Evolutionary conservation across 2,113 vertebrate species (phyloP).

Genomic region (Perca fluviatilis): DNA sequence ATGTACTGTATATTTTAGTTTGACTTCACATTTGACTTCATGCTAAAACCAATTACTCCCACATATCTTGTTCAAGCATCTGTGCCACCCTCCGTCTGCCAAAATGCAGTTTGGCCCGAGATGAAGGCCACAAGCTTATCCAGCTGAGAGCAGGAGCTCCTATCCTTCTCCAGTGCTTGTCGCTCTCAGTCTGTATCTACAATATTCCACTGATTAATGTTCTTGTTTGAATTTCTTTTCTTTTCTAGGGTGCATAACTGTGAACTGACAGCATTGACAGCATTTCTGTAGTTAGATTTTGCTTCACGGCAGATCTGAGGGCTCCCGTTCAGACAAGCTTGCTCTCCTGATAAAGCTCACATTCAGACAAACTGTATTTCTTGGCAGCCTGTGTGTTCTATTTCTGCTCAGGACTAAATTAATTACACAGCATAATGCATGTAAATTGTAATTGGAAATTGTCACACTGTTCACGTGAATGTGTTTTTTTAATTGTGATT

Average conservation of each 20-base stretch:
- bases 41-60: constrained; percentile 43
- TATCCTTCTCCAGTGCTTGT: constrained; percentile 15
- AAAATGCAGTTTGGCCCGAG: constrained; percentile 38
- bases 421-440: constrained; percentile 11
- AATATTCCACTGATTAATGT: constrained; percentile 18
- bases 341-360: constrained; percentile 19
- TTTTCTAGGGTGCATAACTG: constrained; percentile 11
- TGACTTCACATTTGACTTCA: constrained; percentile 45
- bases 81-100: constrained; percentile 20
- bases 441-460: constrained; percentile 22
- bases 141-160: constrained; percentile 33
- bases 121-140: constrained; percentile 45
- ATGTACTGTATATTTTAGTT: background rate
- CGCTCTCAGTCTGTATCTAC: constrained; percentile 8
- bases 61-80: constrained; percentile 40
- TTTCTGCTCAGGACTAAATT: constrained; percentile 12
- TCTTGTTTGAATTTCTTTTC: constrained; percentile 29
- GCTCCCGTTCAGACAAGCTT: background rate
- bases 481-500: constrained; percentile 2
- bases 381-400: background rate
- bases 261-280: constrained; percentile 30
- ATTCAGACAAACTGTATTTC: constrained; percentile 26
- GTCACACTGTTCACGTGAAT: background rate
- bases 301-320: constrained; percentile 13
- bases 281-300: constrained; percentile 29